Evolutionary conservation across 1,140 invertebrate species (phyloP).

Genomic region (Papilio helenus): DNA sequence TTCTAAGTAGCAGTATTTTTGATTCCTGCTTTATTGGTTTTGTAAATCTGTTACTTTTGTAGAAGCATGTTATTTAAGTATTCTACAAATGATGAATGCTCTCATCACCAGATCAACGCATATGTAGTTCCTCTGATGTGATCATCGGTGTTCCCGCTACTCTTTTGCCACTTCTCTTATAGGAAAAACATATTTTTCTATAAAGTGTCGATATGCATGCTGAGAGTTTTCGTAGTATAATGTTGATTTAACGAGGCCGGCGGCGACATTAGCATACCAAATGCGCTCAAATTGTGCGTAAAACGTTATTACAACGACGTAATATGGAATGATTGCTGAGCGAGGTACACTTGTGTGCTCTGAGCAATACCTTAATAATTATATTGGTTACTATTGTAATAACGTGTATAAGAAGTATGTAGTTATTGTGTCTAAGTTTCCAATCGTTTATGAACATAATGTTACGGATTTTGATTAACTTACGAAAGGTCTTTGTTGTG

Average conservation of each 20-base stretch:
- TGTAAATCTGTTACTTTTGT: not conserved
- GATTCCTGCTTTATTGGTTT: too few relatives aligned
- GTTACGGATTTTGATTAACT: too few relatives aligned
- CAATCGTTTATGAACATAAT: not conserved
- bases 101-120: too few relatives aligned
- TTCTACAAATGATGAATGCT: too few relatives aligned
- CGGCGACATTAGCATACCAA: not conserved
- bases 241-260: not conserved
- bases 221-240: not conserved
- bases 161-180: too few relatives aligned
- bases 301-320: not conserved
- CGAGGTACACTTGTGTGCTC: not conserved
- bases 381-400: not conserved
- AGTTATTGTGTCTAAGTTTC: not conserved
- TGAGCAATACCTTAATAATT: too few relatives aligned
- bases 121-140: too few relatives aligned
- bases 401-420: not conserved
- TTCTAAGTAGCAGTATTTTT: too few relatives aligned
- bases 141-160: too few relatives aligned
- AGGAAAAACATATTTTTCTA: not conserved
- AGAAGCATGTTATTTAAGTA: not conserved
- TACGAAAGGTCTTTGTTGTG: too few relatives aligned
- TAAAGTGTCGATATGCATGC: not conserved
- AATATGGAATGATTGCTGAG: not conserved
- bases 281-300: constrained; percentile 8